Evolutionary conservation across 2,113 vertebrate genomes (phyloP), one percentile per base, ranked within the genome.

Genomic region (Eupsittula cactorum): DNA sequence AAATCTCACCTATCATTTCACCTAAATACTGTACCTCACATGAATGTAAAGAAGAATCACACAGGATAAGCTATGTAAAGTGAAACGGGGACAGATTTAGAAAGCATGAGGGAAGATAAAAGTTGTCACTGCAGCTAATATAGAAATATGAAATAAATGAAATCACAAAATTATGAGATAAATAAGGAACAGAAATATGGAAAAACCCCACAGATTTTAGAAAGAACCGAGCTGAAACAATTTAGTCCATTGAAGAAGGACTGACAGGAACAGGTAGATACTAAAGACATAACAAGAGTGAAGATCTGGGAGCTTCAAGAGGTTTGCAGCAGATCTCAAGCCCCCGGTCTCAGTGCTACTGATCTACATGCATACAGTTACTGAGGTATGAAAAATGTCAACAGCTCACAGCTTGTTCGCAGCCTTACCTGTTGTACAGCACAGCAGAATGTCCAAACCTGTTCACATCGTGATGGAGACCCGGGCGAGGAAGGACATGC

Each of bases 401-500:
- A 5, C 4, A 5, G 7, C 6, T 13, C 16, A 5, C 24, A 46
- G 33, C 9, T 12, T 10, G 5, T 11, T 29, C 5, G 15, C 18
- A 27, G 4, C 49, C 67, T 98, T 97, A 99, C 99, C 99, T 98
- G 92, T 99, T 98, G 75, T 97, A 96, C 55, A 98, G 98, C 91
- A 99, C 98, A 0, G 99, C 99, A 0, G 99, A 99, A 94, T 99
- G 99, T 29, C 99, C 99, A 71, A 99, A 99, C 91, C 99, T 98
- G 97, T 99, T 99, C 94, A 99, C 98, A 11, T 99, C 99, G 1
- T 98, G 98, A 52, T 98, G 97, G 77, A 99, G 98, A 74, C 98
- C 98, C 3, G 99, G 99, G 59, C 98, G 98, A 46, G 98, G 98
- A 63, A 99, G 98, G 31, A 98, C 97, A 0, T 98, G 98, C 99